phyloP scores from a whole-genome alignment of 1,140 invertebrate genomes.

The Pseudobourletiella spinata region DNA sequence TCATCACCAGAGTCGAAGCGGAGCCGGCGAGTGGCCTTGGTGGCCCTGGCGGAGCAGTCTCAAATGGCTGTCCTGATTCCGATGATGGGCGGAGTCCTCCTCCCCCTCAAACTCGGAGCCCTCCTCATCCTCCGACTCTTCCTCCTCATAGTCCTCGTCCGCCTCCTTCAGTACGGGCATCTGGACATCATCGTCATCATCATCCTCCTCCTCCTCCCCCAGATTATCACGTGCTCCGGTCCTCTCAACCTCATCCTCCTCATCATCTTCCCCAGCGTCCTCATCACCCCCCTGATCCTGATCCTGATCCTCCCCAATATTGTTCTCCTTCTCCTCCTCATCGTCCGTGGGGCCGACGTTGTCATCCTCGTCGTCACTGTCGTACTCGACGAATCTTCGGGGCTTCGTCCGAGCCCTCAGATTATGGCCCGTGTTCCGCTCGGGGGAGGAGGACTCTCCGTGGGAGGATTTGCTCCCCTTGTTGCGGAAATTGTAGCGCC shows the following conservation, averaged over 20 bases:
- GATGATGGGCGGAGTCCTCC: slow-evolving; percentile 1
- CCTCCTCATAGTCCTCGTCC: slow-evolving; percentile 40
- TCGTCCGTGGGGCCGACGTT: slow-evolving; percentile 15
- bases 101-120: slow-evolving; percentile 38
- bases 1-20: background rate
- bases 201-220: slow-evolving; percentile 32
- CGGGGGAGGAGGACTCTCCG: background rate
- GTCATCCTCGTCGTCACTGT: slow-evolving; percentile 38
- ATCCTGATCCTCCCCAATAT: slow-evolving; percentile 9
- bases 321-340: slow-evolving; percentile 16
- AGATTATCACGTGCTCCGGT: too few species aligned
- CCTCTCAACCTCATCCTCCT: slow-evolving; percentile 7
- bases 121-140: slow-evolving; percentile 40
- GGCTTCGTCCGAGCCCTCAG: background rate
- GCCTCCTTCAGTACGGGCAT: slow-evolving; percentile 32
- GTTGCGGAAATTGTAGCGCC: background rate
- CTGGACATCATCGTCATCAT: slow-evolving; percentile 29
- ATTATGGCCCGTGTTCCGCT: background rate
- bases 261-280: slow-evolving; percentile 36
- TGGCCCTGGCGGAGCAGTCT: background rate
- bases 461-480: too few species aligned
- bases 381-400: background rate
- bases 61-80: background rate
- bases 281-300: slow-evolving; percentile 35
- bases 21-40: background rate